Evolutionary conservation across 2,888 invertebrate genomes (phyloP).

Genomic region (Philonicus albiceps): DNA sequence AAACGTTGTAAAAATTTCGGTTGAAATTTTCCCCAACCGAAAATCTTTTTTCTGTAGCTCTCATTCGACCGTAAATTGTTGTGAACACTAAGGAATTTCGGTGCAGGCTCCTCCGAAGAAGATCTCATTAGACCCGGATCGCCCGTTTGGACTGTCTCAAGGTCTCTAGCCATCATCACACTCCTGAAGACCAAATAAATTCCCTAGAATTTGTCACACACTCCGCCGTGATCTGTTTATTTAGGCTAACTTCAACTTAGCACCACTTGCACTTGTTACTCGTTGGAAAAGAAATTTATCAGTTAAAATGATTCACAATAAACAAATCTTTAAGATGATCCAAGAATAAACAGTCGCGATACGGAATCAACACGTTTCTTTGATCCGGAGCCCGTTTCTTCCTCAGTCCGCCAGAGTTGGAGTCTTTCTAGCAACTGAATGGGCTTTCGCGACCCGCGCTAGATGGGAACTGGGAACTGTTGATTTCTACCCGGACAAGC

Average conservation of each 20-base stretch:
- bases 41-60: conserved; percentile 55
- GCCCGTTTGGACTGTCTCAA: neutral
- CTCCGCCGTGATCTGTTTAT: neutral
- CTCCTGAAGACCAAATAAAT: neutral
- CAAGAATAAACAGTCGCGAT: conserved; percentile 1
- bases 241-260: conserved; percentile 4
- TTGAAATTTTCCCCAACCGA: conserved; percentile 74
- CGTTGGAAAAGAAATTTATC: neutral
- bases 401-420: neutral
- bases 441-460: neutral
- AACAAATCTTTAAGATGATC: conserved; percentile 22
- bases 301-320: conserved; percentile 1
- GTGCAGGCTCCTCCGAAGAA: neutral
- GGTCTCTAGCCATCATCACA: conserved; percentile 2
- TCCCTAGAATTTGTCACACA: neutral
- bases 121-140: neutral
- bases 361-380: neutral
- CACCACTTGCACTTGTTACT: neutral
- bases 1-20: conserved; percentile 74
- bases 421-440: conserved; percentile 16
- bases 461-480: neutral
- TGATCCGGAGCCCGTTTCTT: neutral
- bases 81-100: conserved; percentile 49
- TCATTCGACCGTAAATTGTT: conserved; percentile 49
- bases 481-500: neutral